Evolutionary conservation across 2,888 invertebrate genomes (phyloP).

Genomic region (Pseudanteris insignis): DNA sequence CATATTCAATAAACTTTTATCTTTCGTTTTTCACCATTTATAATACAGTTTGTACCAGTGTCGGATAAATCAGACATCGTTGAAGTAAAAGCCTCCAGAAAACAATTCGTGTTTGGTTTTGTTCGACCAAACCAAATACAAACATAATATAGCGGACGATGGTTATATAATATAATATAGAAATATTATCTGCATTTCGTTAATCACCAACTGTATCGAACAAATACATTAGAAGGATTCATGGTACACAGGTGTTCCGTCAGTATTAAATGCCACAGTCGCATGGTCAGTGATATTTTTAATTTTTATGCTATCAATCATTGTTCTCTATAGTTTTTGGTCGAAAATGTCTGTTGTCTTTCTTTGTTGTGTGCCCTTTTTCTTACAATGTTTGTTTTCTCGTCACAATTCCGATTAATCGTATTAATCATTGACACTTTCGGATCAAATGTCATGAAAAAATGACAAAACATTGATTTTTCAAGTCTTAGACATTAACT

Average conservation of each 20-base stretch:
- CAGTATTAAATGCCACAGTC: slow-evolving; percentile 3
- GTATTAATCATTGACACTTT: no score
- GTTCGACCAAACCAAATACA: slow-evolving; percentile 35
- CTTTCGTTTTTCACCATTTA: not conserved
- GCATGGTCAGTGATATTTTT: not conserved
- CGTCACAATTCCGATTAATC: no score
- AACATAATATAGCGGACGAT: slow-evolving; percentile 16
- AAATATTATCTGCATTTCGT: not conserved
- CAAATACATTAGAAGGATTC: not conserved
- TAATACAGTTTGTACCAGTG: not conserved
- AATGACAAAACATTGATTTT: no score
- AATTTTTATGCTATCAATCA: not conserved
- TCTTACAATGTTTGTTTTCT: no score
- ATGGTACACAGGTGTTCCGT: not conserved
- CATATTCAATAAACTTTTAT: not conserved
- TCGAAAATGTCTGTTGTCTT: not conserved
- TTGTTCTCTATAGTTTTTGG: not conserved
- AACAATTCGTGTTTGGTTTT: not conserved
- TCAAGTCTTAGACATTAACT: no score
- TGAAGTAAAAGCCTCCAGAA: not conserved
- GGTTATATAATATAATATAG: no score
- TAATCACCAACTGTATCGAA: not conserved
- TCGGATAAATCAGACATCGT: not conserved
- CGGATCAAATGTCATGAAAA: no score
- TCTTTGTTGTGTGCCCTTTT: not conserved